These are phyloP conservation scores for Oryctes rhinoceros DNA, from an alignment of 1,140 invertebrate species.

Conservation along the genomic window DNA sequence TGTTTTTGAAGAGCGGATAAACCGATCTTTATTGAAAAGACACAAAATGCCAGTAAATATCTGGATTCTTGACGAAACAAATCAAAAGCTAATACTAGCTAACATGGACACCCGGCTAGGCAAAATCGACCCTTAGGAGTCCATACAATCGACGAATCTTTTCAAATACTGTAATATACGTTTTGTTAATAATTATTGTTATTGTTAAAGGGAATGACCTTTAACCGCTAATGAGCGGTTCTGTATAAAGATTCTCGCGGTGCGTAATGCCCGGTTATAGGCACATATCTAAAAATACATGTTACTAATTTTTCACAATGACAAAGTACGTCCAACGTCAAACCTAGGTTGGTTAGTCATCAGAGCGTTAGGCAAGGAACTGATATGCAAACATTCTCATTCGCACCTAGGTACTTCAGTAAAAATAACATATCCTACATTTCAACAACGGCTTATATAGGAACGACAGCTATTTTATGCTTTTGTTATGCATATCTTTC, in stretches of 20 bases:
- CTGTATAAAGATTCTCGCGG: not conserved
- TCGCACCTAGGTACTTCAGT: not conserved
- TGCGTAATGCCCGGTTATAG: not conserved
- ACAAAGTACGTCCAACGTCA: not conserved
- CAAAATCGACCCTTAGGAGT: no score
- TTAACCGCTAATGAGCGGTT: not conserved
- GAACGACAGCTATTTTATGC: constrained; percentile 25
- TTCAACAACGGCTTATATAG: constrained; percentile 21
- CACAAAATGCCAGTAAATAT: no score
- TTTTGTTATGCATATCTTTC: constrained; percentile 36
- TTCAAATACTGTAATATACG: no score
- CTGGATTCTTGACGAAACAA: no score
- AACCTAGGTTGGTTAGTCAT: not conserved
- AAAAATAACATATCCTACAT: constrained; percentile 15
- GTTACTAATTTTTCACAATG: not conserved
- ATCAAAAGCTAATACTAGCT: no score
- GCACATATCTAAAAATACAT: not conserved
- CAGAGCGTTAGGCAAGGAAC: not conserved
- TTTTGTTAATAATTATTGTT: no score
- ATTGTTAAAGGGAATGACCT: no score
- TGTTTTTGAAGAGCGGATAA: no score
- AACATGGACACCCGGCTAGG: no score
- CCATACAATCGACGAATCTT: no score
- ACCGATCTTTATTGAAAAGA: no score
- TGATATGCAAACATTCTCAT: constrained; percentile 9